phyloP scores from a whole-genome alignment of 2,113 vertebrate species.

The Gnathonemus echidnorhynchus region DNA sequence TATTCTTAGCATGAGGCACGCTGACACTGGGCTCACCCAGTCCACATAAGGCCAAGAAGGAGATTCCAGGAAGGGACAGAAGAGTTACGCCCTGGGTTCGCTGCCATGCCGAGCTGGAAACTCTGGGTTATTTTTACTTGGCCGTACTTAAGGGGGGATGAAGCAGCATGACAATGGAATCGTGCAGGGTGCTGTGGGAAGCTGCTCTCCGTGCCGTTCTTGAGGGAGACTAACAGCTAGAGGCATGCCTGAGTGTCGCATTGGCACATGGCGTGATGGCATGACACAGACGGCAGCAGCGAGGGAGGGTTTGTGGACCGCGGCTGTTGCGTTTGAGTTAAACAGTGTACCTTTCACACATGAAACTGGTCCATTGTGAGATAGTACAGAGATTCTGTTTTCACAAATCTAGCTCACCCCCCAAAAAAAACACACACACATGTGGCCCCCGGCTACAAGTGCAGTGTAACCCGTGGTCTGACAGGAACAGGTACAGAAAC shows the following conservation, averaged over 20 bases:
- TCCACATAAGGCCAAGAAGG: background rate
- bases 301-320: background rate
- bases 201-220: background rate
- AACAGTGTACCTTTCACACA: background rate
- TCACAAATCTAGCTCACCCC: background rate
- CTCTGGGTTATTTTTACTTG: background rate
- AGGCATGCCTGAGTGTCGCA: background rate
- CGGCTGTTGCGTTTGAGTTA: background rate
- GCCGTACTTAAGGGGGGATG: background rate
- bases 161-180: background rate
- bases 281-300: background rate
- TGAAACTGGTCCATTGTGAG: background rate
- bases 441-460: background rate
- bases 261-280: no score
- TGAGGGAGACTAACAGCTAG: background rate
- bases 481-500: background rate
- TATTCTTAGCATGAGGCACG: background rate
- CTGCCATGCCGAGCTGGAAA: background rate
- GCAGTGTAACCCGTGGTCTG: background rate
- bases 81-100: background rate
- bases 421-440: background rate
- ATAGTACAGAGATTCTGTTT: background rate
- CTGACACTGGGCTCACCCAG: background rate
- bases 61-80: background rate
- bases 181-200: background rate